These are phyloP conservation scores for Brachionus rotundiformis DNA, from an alignment of 1,140 invertebrate genomes.

Conservation along the genomic window DNA sequence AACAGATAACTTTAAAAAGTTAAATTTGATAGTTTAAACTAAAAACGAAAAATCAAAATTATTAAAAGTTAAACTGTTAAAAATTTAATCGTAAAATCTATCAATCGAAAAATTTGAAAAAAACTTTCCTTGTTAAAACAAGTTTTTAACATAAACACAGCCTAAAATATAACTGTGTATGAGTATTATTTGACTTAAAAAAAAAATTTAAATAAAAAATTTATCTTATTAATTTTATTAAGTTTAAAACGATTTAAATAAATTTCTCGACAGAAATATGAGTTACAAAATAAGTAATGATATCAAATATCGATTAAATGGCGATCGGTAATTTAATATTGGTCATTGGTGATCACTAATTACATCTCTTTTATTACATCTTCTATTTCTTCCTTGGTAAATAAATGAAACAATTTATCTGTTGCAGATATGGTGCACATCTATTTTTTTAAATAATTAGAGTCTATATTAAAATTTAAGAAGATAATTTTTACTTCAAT, in stretches of 20 bases:
- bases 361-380: conserved; percentile 51
- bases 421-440: background rate
- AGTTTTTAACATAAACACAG: no score
- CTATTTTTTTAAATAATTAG: background rate
- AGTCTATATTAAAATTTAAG: background rate
- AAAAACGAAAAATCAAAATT: no score
- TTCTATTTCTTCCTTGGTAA: conserved; percentile 50
- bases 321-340: conserved; percentile 27
- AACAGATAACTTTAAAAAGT: no score
- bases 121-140: no score
- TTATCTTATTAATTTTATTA: background rate
- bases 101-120: no score
- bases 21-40: no score
- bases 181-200: no score
- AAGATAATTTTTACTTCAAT: conserved; percentile 75
- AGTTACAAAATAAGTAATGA: conserved; percentile 28
- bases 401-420: conserved; percentile 38
- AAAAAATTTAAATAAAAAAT: background rate
- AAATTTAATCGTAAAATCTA: no score
- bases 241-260: conserved; percentile 24
- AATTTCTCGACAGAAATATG: background rate
- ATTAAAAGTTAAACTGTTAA: no score
- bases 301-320: conserved; percentile 45
- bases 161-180: no score
- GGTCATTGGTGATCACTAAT: background rate